Percentiles rank a stretch among this genome's conserved stretches.
Conservation (phyloP, 37 sponge, comb jelly and placozoan species). For the Cliona cf. orientalis region DNA sequence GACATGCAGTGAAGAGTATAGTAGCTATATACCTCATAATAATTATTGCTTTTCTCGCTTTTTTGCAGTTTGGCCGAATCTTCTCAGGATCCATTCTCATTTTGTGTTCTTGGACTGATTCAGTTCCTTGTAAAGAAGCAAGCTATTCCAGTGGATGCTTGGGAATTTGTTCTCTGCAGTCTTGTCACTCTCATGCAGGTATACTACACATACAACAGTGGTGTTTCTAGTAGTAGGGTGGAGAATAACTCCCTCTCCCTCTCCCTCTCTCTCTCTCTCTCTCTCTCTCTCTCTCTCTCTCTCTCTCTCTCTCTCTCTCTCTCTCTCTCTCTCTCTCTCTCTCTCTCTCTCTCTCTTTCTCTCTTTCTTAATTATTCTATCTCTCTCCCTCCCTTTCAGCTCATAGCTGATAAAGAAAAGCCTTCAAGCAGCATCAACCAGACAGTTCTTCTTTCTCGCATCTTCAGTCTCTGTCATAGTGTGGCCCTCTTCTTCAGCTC, state of each 20-base stretch:
- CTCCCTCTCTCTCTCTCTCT: constrained; percentile 1
- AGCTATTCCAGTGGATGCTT: constrained; percentile 19
- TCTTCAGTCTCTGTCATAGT: constrained; percentile 9
- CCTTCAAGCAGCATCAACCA: constrained; percentile 7
- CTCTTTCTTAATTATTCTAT: constrained; percentile 5
- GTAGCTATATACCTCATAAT: not conserved
- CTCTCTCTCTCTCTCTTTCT: constrained; percentile 31
- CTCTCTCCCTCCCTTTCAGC: constrained; percentile 16
- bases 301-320: not conserved
- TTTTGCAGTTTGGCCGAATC: constrained; percentile 31
- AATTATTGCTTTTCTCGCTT: not conserved
- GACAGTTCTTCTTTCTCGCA: constrained; percentile 21
- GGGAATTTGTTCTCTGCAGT: constrained; percentile 78
- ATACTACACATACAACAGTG: not conserved
- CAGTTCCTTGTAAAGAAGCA: not conserved
- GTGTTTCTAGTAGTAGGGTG: no score
- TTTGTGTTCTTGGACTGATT: constrained; percentile 25
- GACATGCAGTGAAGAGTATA: not conserved
- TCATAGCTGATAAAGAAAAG: not conserved
- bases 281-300: not conserved
- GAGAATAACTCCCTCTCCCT: not conserved
- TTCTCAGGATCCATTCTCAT: constrained; percentile 22
- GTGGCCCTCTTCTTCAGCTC: constrained; percentile 21
- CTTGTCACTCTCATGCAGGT: constrained; percentile 57
- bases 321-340: not conserved